Evolutionary conservation across 2,888 invertebrate species (phyloP).

Genomic region (Neoscelio sp.): DNA sequence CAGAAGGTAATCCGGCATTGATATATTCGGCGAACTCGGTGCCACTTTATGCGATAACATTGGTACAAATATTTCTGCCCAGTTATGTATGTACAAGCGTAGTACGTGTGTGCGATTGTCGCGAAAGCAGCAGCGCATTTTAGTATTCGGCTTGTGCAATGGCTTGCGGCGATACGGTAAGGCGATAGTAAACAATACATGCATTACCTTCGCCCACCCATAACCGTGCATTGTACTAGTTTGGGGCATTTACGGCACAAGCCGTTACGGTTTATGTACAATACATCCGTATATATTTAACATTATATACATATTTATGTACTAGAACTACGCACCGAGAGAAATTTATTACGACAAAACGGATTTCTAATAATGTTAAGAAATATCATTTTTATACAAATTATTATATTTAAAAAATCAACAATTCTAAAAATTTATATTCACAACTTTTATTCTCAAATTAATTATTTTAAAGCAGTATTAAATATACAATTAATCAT

Average conservation of each 20-base stretch:
- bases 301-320: no score
- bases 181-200: conserved; percentile 77
- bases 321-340: conserved; percentile 40
- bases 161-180: conserved; percentile 73
- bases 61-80: conserved; percentile 19
- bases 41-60: conserved; percentile 22
- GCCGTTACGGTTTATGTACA: conserved; percentile 26
- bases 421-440: no score
- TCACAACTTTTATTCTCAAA: no score
- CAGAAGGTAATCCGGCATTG: no score
- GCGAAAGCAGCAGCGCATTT: conserved; percentile 24
- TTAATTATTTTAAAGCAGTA: no score
- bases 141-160: conserved; percentile 43
- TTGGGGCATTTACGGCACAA: conserved; percentile 13
- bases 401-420: no score
- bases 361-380: no score
- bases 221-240: conserved; percentile 67
- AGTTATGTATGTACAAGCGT: background rate
- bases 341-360: conserved; percentile 58
- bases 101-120: conserved; percentile 22
- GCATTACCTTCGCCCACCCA: conserved; percentile 75
- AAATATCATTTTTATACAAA: no score
- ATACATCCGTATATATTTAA: conserved; percentile 37
- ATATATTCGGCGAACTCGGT: conserved; percentile 15
- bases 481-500: no score